A percentile compares a stretch with the other conserved stretches of the same genome.
Conservation (phyloP, 64 coral and sea anemone species). For the Anthopleura sola region DNA sequence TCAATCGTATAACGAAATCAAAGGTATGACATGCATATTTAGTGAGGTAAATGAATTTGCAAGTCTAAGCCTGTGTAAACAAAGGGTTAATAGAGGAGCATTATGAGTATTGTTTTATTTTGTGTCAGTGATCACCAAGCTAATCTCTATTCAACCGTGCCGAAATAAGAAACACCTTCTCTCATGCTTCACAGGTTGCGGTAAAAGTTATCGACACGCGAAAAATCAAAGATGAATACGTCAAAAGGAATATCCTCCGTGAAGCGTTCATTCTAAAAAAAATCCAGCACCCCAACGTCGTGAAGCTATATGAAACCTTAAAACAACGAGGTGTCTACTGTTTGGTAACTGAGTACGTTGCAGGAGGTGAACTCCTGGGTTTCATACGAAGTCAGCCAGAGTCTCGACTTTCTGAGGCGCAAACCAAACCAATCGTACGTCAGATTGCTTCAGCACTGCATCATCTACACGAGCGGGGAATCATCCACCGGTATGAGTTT, state of each 20-base stretch:
- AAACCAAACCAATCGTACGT: slow-evolving; percentile 73
- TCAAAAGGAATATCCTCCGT: slow-evolving; percentile 83
- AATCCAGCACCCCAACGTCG: slow-evolving; percentile 76
- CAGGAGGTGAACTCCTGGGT: slow-evolving; percentile 70
- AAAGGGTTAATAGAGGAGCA: slow-evolving; percentile 29
- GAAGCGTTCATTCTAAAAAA: slow-evolving; percentile 79
- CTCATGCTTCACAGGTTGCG: slow-evolving; percentile 63
- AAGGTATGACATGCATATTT: slow-evolving; percentile 51
- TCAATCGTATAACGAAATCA: slow-evolving; percentile 77
- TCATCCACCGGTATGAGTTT: slow-evolving; percentile 80
- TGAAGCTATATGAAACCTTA: slow-evolving; percentile 74
- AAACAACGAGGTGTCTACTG: slow-evolving; percentile 78
- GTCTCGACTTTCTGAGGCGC: slow-evolving; percentile 82
- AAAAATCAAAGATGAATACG: slow-evolving; percentile 89
- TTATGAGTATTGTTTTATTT: slow-evolving; percentile 20
- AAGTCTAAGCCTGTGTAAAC: slow-evolving; percentile 57
- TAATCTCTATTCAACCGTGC: slow-evolving; percentile 28
- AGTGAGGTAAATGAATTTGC: slow-evolving; percentile 22
- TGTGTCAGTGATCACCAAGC: slow-evolving; percentile 11
- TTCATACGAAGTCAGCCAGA: slow-evolving; percentile 61
- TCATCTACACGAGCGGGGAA: slow-evolving; percentile 77
- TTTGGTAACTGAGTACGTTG: slow-evolving; percentile 71
- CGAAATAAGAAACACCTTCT: neutral
- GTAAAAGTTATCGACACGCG: slow-evolving; percentile 82
- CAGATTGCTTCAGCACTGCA: slow-evolving; percentile 82